These are phyloP conservation scores for Pongo pygmaeus DNA, from an alignment of 2,113 vertebrate species.

Conservation along the genomic window DNA sequence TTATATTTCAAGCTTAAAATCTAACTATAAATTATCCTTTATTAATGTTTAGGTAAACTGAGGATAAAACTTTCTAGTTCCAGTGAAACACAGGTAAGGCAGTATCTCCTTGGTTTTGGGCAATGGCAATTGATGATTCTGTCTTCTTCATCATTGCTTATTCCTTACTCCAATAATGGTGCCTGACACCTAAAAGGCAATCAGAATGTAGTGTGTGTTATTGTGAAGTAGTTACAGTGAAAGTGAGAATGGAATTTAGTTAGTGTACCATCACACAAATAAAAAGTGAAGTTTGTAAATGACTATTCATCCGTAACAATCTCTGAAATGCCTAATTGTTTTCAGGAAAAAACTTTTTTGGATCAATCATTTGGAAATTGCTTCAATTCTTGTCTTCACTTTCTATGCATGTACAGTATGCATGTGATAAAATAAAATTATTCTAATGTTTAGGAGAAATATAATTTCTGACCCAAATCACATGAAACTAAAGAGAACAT, in stretches of 20 bases:
- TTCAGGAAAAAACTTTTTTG: background rate
- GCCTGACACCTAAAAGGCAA: background rate
- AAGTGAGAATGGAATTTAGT: background rate
- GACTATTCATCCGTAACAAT: background rate
- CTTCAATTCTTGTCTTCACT: background rate
- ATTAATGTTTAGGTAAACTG: background rate
- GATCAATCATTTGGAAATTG: background rate
- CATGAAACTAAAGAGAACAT: background rate
- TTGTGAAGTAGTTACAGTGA: background rate
- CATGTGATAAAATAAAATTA: background rate
- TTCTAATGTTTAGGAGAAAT: slow-evolving; percentile 7
- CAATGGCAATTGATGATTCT: background rate
- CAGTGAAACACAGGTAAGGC: background rate
- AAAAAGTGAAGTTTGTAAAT: background rate
- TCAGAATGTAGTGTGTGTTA: background rate
- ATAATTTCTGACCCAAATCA: background rate
- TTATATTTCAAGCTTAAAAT: background rate
- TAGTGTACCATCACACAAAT: background rate
- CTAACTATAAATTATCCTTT: background rate
- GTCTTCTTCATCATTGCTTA: background rate
- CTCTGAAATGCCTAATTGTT: background rate
- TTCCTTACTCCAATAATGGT: background rate
- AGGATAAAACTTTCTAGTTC: background rate
- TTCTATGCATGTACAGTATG: background rate
- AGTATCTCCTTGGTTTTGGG: background rate